Conservation (phyloP, 2,797 vertebrate species). For the Perdix hodgsoniae region DNA sequence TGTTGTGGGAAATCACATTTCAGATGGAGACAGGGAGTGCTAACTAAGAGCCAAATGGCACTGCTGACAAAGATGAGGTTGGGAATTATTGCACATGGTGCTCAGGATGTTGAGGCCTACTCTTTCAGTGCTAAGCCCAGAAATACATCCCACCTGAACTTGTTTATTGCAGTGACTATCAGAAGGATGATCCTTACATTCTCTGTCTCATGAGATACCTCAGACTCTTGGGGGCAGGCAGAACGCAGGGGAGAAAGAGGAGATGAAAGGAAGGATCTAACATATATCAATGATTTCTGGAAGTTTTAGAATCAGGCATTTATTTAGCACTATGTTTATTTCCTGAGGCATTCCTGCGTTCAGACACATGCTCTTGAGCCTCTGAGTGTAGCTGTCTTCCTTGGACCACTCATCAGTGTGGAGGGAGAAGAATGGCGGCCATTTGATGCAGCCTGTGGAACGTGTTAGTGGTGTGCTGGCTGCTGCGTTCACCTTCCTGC, state of each 20-base stretch:
- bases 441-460: not conserved
- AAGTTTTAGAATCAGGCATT: constrained; percentile 27
- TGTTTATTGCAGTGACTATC: not conserved
- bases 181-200: not conserved
- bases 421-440: not conserved
- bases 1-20: not conserved
- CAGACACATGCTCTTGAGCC: constrained; percentile 14
- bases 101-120: not conserved
- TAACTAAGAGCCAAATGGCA: not conserved
- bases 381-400: not conserved
- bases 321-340: not conserved
- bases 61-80: not conserved
- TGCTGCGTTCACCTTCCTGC: not conserved
- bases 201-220: not conserved
- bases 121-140: not conserved
- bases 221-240: not conserved
- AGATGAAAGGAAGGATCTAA: not conserved
- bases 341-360: not conserved
- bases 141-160: not conserved
- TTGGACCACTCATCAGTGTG: not conserved
- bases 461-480: not conserved
- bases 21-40: not conserved
- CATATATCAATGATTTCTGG: constrained; percentile 3
- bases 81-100: not conserved
- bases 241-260: not conserved